A percentile compares a stretch with the other conserved stretches of the same genome.
phyloP scores from a whole-genome alignment of 2,888 invertebrate species.

The Morpho achilles region DNA sequence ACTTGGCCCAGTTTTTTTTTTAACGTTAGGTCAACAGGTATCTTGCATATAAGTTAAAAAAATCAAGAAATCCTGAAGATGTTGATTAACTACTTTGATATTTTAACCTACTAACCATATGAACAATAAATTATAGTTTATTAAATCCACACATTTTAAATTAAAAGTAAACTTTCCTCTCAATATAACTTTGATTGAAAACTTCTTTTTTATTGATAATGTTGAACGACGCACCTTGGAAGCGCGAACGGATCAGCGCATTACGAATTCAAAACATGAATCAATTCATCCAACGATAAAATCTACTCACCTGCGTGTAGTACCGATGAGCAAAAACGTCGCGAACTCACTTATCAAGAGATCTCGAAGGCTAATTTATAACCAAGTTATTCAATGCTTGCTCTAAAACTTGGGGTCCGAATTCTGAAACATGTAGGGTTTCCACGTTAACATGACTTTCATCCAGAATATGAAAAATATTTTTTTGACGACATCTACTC shows the following conservation, averaged over 20 bases:
- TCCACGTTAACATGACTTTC: constrained; percentile 3
- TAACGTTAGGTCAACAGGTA: too few species aligned
- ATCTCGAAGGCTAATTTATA: constrained; percentile 72
- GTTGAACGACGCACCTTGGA: constrained; percentile 9
- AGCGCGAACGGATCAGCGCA: constrained; percentile 24
- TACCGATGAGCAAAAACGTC: constrained; percentile 55
- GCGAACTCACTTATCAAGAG: constrained; percentile 65
- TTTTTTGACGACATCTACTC: too few species aligned
- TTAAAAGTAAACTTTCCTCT: neutral
- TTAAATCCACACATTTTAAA: neutral
- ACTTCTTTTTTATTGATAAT: constrained; percentile 15
- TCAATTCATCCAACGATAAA: constrained; percentile 71
- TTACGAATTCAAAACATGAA: constrained; percentile 63
- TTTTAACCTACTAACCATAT: too few species aligned
- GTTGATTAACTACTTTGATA: too few species aligned
- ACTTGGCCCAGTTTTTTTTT: too few species aligned
- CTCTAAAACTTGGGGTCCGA: constrained; percentile 44
- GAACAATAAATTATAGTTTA: too few species aligned
- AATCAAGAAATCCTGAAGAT: too few species aligned
- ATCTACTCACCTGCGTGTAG: constrained; percentile 64
- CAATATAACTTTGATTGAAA: constrained; percentile 12
- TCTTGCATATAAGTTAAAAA: too few species aligned
- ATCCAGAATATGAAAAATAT: too few species aligned
- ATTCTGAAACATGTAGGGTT: constrained; percentile 33
- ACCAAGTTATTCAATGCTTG: constrained; percentile 70